A percentile compares a stretch with the other conserved stretches of the same genome.
These are phyloP conservation scores for Phengaris arion DNA, from an alignment of 2,888 invertebrate genomes.

Conservation along the genomic window DNA sequence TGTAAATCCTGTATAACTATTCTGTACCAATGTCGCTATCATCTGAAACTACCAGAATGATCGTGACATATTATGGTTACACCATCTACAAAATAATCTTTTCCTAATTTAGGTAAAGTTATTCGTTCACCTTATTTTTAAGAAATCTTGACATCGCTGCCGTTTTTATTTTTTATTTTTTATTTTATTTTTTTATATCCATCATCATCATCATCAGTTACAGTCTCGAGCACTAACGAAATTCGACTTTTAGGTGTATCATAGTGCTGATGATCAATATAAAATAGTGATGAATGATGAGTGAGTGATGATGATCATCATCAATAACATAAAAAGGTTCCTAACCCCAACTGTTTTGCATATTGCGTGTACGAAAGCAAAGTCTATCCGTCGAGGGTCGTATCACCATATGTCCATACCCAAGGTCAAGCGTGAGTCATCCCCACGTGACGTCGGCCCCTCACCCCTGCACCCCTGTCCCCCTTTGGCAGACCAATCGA, in stretches of 20 bases:
- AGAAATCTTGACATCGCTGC: not conserved
- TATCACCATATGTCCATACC: constrained; percentile 12
- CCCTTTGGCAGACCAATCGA: constrained; percentile 14
- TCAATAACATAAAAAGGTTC: not conserved
- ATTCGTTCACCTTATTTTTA: not conserved
- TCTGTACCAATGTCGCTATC: too few species aligned
- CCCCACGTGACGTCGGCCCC: constrained; percentile 13
- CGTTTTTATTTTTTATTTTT: not conserved
- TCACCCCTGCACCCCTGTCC: not conserved
- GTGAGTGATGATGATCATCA: not conserved
- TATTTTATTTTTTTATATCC: not conserved
- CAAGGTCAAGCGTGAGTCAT: constrained; percentile 26
- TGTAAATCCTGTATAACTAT: too few species aligned
- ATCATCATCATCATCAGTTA: not conserved
- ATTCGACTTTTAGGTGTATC: not conserved
- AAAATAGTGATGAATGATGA: not conserved
- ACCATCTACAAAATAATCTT: not conserved
- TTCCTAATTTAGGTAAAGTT: not conserved
- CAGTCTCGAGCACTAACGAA: not conserved
- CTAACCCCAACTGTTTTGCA: not conserved
- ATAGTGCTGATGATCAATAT: not conserved
- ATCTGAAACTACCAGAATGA: too few species aligned
- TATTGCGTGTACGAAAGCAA: constrained; percentile 12
- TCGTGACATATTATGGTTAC: too few species aligned
- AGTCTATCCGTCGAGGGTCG: not conserved